Conservation (phyloP, 2,113 vertebrate genomes). For the Numida meleagris region DNA sequence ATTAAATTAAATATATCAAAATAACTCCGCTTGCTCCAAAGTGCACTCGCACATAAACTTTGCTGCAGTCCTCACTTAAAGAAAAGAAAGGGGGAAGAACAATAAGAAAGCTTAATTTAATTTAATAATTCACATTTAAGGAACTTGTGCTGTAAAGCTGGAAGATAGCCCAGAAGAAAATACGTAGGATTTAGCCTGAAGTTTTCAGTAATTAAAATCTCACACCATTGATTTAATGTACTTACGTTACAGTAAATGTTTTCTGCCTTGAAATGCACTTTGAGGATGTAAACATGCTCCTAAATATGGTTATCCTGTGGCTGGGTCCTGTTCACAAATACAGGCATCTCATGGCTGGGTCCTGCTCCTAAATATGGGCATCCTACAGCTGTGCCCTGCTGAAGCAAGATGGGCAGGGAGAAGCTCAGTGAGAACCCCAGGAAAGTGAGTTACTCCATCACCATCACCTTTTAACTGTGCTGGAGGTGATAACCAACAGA, state of each 20-base stretch:
- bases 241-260: neutral
- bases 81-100: neutral
- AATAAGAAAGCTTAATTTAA: constrained; percentile 27
- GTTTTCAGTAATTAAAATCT: constrained; percentile 50
- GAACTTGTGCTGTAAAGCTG: constrained; percentile 14
- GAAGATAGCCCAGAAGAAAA: constrained; percentile 53
- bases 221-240: neutral
- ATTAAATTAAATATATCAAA: constrained; percentile 22
- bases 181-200: neutral
- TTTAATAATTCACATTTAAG: constrained; percentile 54
- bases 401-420: accelerated
- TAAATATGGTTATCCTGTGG: no score
- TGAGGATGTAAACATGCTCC: neutral
- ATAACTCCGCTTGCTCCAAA: neutral
- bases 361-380: neutral
- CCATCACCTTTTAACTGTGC: neutral
- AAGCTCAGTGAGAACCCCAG: neutral
- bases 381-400: neutral
- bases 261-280: neutral
- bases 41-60: constrained; percentile 12
- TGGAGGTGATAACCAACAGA: accelerated
- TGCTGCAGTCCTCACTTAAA: neutral
- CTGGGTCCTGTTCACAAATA: neutral
- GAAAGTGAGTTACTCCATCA: neutral
- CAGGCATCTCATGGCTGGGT: accelerated